A percentile compares a stretch with the other conserved stretches of the same genome.
Evolutionary conservation across 2,888 invertebrate species (phyloP).

Genomic region (Nebria salina): DNA sequence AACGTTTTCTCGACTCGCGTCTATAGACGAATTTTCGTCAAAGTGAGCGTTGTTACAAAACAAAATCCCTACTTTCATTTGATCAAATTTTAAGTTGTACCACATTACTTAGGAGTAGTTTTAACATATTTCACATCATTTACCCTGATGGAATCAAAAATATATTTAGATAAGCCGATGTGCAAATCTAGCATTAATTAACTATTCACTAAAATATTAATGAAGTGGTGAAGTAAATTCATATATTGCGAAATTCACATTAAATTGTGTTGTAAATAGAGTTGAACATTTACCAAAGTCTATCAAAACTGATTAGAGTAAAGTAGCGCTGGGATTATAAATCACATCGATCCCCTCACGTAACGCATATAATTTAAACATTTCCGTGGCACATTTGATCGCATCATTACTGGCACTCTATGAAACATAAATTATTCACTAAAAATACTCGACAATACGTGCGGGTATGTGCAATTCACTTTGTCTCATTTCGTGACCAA

Average conservation of each 20-base stretch:
- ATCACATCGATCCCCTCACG: conserved; percentile 4
- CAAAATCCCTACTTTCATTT: too few species aligned
- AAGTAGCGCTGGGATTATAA: conserved; percentile 21
- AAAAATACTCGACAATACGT: conserved; percentile 28
- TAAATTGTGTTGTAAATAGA: not conserved
- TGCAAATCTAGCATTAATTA: too few species aligned
- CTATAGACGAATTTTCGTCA: too few species aligned
- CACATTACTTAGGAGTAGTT: too few species aligned
- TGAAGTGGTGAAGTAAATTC: not conserved
- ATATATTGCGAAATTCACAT: not conserved
- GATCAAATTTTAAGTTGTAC: too few species aligned
- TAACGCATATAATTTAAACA: conserved; percentile 25
- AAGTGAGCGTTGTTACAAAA: too few species aligned
- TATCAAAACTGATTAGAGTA: not conserved
- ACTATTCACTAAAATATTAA: not conserved
- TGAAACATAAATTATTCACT: conserved; percentile 40
- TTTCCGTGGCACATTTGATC: conserved; percentile 41
- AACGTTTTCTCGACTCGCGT: too few species aligned
- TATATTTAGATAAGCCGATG: too few species aligned
- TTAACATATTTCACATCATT: too few species aligned
- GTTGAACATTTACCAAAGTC: not conserved
- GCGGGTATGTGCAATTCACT: not conserved
- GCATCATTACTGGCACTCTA: conserved; percentile 44
- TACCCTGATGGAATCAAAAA: too few species aligned
- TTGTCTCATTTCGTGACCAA: not conserved